These are phyloP conservation scores for Chamaetylas fuelleborni DNA, from an alignment of 2,113 vertebrate species.

Conservation along the genomic window DNA sequence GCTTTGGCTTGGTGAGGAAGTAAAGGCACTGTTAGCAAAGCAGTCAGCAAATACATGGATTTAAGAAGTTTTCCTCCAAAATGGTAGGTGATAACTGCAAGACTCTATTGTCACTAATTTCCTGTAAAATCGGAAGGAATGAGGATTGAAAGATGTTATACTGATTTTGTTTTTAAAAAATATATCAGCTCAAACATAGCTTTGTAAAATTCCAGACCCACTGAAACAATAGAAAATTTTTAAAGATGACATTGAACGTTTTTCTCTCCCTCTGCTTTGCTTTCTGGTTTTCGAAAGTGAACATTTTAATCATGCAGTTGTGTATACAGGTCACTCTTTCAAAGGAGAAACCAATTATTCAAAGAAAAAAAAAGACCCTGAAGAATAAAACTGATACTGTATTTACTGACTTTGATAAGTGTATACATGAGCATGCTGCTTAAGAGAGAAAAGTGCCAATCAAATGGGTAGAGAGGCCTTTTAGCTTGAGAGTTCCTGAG, in stretches of 20 bases:
- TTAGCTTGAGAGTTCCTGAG: not conserved
- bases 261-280: not conserved
- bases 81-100: not conserved
- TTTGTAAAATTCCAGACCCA: not conserved
- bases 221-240: not conserved
- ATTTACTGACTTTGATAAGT: not conserved
- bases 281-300: not conserved
- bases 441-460: not conserved
- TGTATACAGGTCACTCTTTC: not conserved
- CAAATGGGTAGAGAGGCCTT: not conserved
- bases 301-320: not conserved
- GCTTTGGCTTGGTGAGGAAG: not conserved
- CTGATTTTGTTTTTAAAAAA: not conserved
- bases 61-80: not conserved
- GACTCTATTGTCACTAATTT: not conserved
- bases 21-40: not conserved
- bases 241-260: not conserved
- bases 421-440: not conserved
- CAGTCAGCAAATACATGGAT: not conserved
- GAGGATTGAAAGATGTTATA: not conserved
- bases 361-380: not conserved
- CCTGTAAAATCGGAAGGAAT: not conserved
- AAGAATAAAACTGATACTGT: not conserved
- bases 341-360: not conserved
- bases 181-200: not conserved